Base-by-base conservation (phyloP, 2,113 vertebrate genomes). In the Noturus placidus region DNA sequence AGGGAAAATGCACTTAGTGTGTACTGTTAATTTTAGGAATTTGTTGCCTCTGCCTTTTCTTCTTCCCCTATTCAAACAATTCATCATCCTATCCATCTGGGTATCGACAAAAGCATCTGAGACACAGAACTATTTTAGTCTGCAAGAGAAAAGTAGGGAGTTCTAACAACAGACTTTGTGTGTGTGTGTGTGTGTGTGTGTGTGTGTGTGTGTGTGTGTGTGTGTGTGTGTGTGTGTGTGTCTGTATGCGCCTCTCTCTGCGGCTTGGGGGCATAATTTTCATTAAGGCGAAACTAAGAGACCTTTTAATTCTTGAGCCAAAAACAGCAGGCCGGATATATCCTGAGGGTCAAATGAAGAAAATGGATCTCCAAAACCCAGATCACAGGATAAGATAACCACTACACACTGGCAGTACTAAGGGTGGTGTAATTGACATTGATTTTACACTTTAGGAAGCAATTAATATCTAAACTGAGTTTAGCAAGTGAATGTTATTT, bases 361-460 rank as follows among this genome's bases (percentile, higher is more conserved):
- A 93, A 91, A 92, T 90, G 87, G 61, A 90, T 91, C 90, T 91
- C 83, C 79, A 89, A 90, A 93, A 90, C 83, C 85, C 86, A 90
- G 88, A 91, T 91, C 84, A 67, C 80, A 86, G 88, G 84, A 88
- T 91, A 89, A 91, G 90, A 92, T 92, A 91, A 92, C 88, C 83
- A 83, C 91, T 91, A 70, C 54, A 79, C 86, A 80, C 87, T 87
- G 87, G 88, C 90, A 89, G 89, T 89, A 89, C 87, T 89, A 19
- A 0, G 20, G 80, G 67, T 57, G 11, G 78, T 79, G 88, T 92
- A 94, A 95, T 92, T 91, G 93, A 91, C 89, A 94, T 94, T 92
- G 93, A 94, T 94, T 94, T 93, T 93, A 92, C 87, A 92, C 91
- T 91, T 91, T 89, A 92, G 92, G 80, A 90, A 90, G 87, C 91